Evolutionary conservation across 2,113 vertebrate species (phyloP), one percentile per base, ranked within the genome.

Genomic region (Ictalurus punctatus): DNA sequence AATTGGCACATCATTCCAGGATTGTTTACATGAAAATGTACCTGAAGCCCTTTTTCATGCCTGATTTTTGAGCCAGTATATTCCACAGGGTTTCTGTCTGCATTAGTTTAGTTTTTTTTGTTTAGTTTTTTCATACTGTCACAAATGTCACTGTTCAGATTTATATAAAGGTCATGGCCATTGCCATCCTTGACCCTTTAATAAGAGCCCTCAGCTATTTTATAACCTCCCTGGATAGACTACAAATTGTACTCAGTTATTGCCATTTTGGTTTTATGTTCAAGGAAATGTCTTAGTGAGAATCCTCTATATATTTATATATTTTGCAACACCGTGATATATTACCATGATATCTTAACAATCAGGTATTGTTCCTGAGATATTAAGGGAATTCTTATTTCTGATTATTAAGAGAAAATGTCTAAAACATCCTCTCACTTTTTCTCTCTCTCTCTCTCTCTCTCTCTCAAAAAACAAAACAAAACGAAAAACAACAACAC

Each of bases 171-270:
- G 78, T 69, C 48, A 82, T 19, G 63, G 30, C 44, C 86, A 71
- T 87, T 82, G 12, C 76, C 44, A 69, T 82, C 23, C n/a, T 40
- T 52, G 78, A 52, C 44, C n/a, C 86, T 69, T 81, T 87, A 87
- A 69, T 82, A 87, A 67, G 61, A 12, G 34, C n/a, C 58, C 16
- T 82, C n/a, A 40, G 19, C 44, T 52, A 6, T 82, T 81, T 54
- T 40, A 69, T 71, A 37, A 82, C 73, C 34, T 61, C n/a, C 1
- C n/a, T 25, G 30, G 56, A 54, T 71, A 56, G 48, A 27, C 25
- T 21, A 58, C 52, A 74, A 25, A 10, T 74, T 86, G 84, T 63
- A 27, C 34, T 30, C 54, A 0, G 67, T 19, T 63, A 78, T 48
- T 86, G 40, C 54, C 54, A 27, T 37, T 73, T 76, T 44, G 14